A percentile compares a stretch with the other conserved stretches of the same genome.
Evolutionary conservation across 2,797 vertebrate genomes (phyloP).

Genomic region (Rhabdophis nuchalis): DNA sequence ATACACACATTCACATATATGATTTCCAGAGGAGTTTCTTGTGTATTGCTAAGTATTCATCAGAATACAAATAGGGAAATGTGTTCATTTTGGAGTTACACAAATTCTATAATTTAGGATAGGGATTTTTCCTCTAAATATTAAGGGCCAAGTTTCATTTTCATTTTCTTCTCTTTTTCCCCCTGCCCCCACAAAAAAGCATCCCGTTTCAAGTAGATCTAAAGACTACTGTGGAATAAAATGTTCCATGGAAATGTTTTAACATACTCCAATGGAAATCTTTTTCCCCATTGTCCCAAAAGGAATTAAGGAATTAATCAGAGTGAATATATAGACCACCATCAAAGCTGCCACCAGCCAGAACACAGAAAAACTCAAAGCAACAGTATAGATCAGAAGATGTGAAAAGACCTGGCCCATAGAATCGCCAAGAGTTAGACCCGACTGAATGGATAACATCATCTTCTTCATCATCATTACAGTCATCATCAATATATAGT

Average conservation of each 20-base stretch:
- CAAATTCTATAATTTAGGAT: background rate
- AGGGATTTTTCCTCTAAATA: background rate
- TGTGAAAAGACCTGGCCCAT: background rate
- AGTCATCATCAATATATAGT: background rate
- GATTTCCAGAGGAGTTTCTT: background rate
- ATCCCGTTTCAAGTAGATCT: background rate
- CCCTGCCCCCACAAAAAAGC: no score
- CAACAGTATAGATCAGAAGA: background rate
- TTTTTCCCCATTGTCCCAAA: background rate
- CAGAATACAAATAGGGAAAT: background rate
- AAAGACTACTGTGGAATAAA: background rate
- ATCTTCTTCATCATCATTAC: no score
- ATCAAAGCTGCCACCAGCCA: background rate
- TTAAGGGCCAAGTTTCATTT: background rate
- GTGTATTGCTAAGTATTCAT: background rate
- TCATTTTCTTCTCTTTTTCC: background rate
- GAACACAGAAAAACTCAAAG: background rate
- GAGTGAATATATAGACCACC: background rate
- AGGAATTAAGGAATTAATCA: background rate
- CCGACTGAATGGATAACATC: background rate
- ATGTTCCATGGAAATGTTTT: background rate
- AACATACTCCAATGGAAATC: background rate
- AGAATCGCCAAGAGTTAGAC: background rate
- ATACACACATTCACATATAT: background rate
- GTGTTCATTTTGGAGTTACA: background rate